Evolutionary conservation across 2,888 invertebrate genomes (phyloP), one percentile per base, ranked within the genome.

Genomic region (Philaethria dido): DNA sequence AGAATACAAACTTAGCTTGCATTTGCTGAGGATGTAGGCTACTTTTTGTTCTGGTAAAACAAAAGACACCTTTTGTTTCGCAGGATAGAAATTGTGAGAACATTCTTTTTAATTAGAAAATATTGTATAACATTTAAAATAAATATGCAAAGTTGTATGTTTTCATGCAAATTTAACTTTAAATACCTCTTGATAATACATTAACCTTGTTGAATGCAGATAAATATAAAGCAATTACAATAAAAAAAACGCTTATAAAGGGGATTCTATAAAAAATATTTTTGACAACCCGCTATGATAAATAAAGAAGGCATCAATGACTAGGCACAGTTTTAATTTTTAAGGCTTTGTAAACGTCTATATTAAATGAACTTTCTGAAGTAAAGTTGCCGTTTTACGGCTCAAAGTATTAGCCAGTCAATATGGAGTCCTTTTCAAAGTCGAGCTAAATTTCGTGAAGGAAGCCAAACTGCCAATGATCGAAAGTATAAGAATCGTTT

Each of bases 401-500:
- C 36, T 39, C 13, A n/a, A 39, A 39, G 22, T 39, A 20, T 39
- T 55, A 14, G 13, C 2, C 20, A 54, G 36, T 36, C 36, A 55
- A 39, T 36, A 20, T 8, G 9, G 9, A 39, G 9, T 1, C 3
- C 16, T 11, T n/a, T 57, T 42, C 9, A 22, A 57, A 57, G 25
- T 16, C 11, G 6, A 22, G 9, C 22, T 22, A n/a, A 25, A 57
- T 22, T 42, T 22, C 14, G 5, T 1, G 11, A 42, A 57, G 20
- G 20, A 57, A 57, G 22, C 22, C 16, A 22, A 57, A 22, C 39
- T 57, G 39, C 22, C 20, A 42, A 42, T 22, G n/a, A 42, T 22
- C 3, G 16, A 57, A 55, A 57, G n/a, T 57, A 25, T 42, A 57
- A 22, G n/a, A 57, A 57, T 22, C 20, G n/a, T 57, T 57, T 42